Evolutionary conservation across 2,113 vertebrate species (phyloP).

Genomic region (Gadus macrocephalus): DNA sequence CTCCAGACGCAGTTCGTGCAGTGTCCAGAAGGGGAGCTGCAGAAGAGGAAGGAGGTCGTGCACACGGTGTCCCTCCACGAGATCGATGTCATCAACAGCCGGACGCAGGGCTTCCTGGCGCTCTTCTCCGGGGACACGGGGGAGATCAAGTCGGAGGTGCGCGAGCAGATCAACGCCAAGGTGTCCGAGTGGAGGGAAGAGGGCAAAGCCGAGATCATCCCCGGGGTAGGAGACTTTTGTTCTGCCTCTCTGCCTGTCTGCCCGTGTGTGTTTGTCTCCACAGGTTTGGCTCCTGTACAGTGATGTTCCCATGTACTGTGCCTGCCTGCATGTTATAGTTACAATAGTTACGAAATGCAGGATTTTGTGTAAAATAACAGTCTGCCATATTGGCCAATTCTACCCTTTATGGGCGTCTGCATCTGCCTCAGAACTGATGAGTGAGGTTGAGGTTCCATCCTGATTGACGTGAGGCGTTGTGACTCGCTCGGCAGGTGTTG

Average conservation of each 20-base stretch:
- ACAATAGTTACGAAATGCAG: too few relatives aligned
- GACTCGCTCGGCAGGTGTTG: constrained; percentile 73
- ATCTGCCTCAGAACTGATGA: too few relatives aligned
- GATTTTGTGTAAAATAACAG: too few relatives aligned
- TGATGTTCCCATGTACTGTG: too few relatives aligned
- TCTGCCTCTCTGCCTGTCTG: not conserved
- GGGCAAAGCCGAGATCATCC: constrained; percentile 90
- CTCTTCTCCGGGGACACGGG: constrained; percentile 93
- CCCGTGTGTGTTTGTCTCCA: not conserved
- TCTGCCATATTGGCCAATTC: too few relatives aligned
- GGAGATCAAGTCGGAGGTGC: constrained; percentile 90
- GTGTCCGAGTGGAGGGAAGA: constrained; percentile 93
- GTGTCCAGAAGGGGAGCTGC: constrained; percentile 91
- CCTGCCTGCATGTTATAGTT: too few relatives aligned
- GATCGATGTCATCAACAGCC: constrained; percentile 94
- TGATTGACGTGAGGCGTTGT: not conserved
- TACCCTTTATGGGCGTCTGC: too few relatives aligned
- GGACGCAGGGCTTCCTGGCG: constrained; percentile 91
- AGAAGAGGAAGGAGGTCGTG: constrained; percentile 92
- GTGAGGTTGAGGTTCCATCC: too few relatives aligned
- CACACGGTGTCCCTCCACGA: constrained; percentile 91
- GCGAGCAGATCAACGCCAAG: constrained; percentile 93
- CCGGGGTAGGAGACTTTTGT: constrained; percentile 72
- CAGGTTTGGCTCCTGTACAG: too few relatives aligned
- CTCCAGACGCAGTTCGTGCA: constrained; percentile 90